Base-by-base conservation (phyloP, 2,888 invertebrate genomes). In the Pinctada fucata region DNA sequence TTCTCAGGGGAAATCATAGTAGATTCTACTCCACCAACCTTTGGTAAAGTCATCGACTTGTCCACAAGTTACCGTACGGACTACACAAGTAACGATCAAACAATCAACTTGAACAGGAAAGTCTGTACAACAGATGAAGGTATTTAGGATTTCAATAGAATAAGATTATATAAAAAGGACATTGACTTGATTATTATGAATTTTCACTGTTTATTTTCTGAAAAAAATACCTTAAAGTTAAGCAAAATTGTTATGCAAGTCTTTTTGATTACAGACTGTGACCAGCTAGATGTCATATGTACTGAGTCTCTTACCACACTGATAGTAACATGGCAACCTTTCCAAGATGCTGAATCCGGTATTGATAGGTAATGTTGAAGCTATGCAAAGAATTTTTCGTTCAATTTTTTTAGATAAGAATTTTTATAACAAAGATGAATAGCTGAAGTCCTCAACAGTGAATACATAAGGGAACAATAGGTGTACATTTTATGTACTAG, bases 21-120 rank as follows among this genome's bases (percentile, higher is more conserved):
- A n/a, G 88, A 88, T 72, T 76, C 72, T 48, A 87, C 86, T 6
- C 85, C 87, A 2, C 87, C 88, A 1, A 50, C 76, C 10, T 76
- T 78, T 8, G 84, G 85, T 6, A 75, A 70, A 47, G 86, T 86
- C 13, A 84, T 86, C 10, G 87, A 86, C 70, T 74, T 87, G 2
- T 79, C 75, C 45, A 81, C 82, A 31, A 74, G 67, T 1, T 83
- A 85, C 79, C 64, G 80, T 49, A 73, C 84, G 10, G 74, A 81
- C 70, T 75, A 69, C 5, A 79, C 72, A 13, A 66, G 72, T 64
- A 51, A 63, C n/a, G 76, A 67, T n/a, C 70, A 52, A 2, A 80
- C 84, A 0, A 78, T 67, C 6, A 51, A 47, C 0, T 52, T 73
- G 66, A 83, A 85, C 76, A 64, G 49, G 0, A 75, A 77, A 69